A percentile compares a stretch with the other conserved stretches of the same genome.
Conservation (phyloP, 2,113 vertebrate species). For the Bambusicola thoracicus region DNA sequence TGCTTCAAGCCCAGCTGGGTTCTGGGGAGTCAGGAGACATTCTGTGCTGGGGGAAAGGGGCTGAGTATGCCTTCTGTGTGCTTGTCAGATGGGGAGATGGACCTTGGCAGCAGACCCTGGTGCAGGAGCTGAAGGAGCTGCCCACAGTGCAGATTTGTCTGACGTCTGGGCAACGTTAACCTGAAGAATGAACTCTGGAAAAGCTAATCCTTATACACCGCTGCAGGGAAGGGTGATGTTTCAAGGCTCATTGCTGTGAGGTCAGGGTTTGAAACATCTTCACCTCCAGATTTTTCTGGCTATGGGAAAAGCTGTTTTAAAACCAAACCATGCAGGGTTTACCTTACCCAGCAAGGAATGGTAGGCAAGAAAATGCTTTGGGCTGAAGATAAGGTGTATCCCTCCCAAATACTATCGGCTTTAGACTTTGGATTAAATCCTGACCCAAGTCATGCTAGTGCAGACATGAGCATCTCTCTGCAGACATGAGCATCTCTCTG, state of each 20-base stretch:
- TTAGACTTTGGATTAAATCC: constrained; percentile 12
- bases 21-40: background rate
- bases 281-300: background rate
- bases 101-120: background rate
- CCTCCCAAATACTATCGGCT: background rate
- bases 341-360: background rate
- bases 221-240: background rate
- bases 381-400: background rate
- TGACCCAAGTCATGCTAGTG: background rate
- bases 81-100: background rate
- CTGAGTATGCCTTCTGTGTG: background rate
- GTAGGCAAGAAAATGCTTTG: background rate
- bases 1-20: background rate
- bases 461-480: background rate
- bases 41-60: fast-evolving
- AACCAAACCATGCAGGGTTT: background rate
- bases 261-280: too few species aligned
- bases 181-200: background rate
- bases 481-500: background rate
- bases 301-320: background rate
- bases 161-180: background rate
- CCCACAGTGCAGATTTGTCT: background rate
- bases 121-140: background rate
- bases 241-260: too few species aligned
- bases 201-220: background rate